Evolutionary conservation across 2,888 invertebrate genomes (phyloP), one percentile per base, ranked within the genome.

Genomic region (Cylloceria caligata): DNA sequence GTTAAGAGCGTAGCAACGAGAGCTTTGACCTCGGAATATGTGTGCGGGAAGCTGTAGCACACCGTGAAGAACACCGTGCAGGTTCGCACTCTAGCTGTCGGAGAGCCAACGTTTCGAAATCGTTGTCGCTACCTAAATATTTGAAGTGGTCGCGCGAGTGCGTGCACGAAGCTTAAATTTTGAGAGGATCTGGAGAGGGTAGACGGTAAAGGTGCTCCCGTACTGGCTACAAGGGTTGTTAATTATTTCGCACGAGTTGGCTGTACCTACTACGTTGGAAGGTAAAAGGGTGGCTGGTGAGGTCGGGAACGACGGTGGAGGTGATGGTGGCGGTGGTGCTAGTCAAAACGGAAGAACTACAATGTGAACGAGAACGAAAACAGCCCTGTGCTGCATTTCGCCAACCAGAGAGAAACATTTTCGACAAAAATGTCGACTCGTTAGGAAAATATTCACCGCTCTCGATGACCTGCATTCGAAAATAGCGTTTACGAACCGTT

Each of bases 201-300:
- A 76, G 73, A 57, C 57, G 64, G 65, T 34, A 47, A 73, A 78
- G 72, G 67, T 55, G 68, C 60, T 69, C 64, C 67, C 57, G 49
- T 77, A n/a, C 67, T 64, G 69, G 57, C 80, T 84, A 84, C 87
- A 81, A 87, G 88, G 85, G 86, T 89, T 88, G 90, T 92, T 91
- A 91, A 92, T 92, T 92, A 91, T 92, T 91, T 91, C 89, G 86
- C 86, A 84, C 85, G 87, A 88, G 87, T 90, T 89, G 86, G 65
- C 65, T 60, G 45, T 72, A 72, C 55, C 30, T 34, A 30, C 7
- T 30, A 47, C 72, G 72, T 60, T 52, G 60, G 47, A 34, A 45
- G 30, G 60, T 52, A 30, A 47, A 71, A 72, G 72, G 60, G 72
- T 45, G 72, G 13, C 9, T 36, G 16, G 16, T 19, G n/a, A 42